Base-by-base conservation (phyloP, 2,888 invertebrate genomes). In the Myathropa florea region DNA sequence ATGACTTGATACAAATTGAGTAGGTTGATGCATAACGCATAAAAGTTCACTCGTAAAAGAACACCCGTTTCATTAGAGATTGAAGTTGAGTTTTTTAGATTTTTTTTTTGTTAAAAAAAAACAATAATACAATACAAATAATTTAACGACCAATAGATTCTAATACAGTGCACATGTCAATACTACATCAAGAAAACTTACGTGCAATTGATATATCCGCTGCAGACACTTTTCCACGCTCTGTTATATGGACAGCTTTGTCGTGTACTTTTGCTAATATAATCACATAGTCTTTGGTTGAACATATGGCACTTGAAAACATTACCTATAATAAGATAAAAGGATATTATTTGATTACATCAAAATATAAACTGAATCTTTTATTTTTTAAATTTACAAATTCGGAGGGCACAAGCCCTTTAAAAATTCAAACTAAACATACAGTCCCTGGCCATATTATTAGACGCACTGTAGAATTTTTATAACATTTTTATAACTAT, bases 241-340 rank as follows among this genome's bases (percentile, higher is more conserved):
- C 89, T 89, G 90, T 90, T 89, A 92, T 92, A 88, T 92, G 91
- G 88, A 92, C 88, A 81, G 91, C 91, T 89, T 89, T 90, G 89
- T 91, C 89, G 85, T 72, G 55, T 89, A 90, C 89, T 89, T 88
- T 90, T 89, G 90, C 91, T 86, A 92, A 88, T 88, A 90, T 91
- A 89, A 92, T 89, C 88, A 92, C 90, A 89, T 90, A 91, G 90
- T 91, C 91, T 90, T 90, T 89, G 89, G 91, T 89, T 90, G 91
- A 89, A 90, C 91, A 91, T 91, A 90, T 90, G 90, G 90, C 91
- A 91, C 89, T 89, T 91, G 91, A 91, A 91, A 91, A 89, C 92
- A 91, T 91, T 90, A 91, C 91, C 92, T 92, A n/a, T 61, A 39
- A 28, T 33, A 33, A 10, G 24, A 3, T 24, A 39, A 61, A 73